Base-by-base conservation (phyloP, 2,888 invertebrate species). In the Heliconius charithonia region DNA sequence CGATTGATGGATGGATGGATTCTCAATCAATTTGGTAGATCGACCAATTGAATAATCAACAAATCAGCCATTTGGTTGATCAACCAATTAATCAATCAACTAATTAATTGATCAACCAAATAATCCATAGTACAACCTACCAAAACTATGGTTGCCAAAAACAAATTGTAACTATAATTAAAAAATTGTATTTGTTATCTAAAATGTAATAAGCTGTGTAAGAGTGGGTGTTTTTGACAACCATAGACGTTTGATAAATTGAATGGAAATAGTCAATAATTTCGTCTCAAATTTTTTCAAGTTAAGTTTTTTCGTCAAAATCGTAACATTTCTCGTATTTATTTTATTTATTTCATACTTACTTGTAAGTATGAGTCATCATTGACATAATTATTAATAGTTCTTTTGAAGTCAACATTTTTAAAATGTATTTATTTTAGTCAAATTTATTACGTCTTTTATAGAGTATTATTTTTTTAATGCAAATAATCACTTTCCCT, bases 61-160 rank as follows among this genome's bases (percentile, higher is more conserved):
- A 13, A 3, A 29, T 29, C 19, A 65, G 32, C 19, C 67, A 37
- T 6, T n/a, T n/a, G 29, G 56, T 51, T 27, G 71, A 56, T 12
- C 67, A 29, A 56, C 12, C 45, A 19, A 29, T 22, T 22, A 7
- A 59, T 59, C n/a, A 27, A 25, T 13, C 25, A 62, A 27, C 1
- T n/a, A 25, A n/a, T 41, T 12, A 4, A 67, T 59, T 56, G 29
- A 71, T 71, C 32, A 72, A 72, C 9, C 72, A 16, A 59, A n/a
- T 29, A 71, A 62, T 12, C 25, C 19, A 51, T 22, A 19, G 51
- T 19, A 51, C 22, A 25, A 69, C 25, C 25, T 25, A n/a, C 41
- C 7, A 69, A 69, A 37, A 72, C 32, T 13, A 72, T 37, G 72
- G 72, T 72, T 59, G 72, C 59, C 72, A 72, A 72, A 72, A 72